These are phyloP conservation scores for Brachionichthys hirsutus DNA, from an alignment of 2,113 vertebrate genomes.

Conservation along the genomic window DNA sequence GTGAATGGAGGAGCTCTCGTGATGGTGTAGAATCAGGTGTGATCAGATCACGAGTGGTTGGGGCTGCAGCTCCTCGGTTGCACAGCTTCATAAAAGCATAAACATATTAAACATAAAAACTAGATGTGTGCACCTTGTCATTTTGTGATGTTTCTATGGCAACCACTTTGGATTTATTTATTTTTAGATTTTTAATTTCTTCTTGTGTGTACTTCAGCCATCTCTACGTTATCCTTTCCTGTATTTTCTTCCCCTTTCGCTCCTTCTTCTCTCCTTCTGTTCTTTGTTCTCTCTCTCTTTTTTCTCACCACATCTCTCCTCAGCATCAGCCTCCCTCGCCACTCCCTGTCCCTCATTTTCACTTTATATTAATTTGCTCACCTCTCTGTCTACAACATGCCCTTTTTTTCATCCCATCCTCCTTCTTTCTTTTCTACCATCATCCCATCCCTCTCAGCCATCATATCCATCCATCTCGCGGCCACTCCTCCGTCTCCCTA, in stretches of 20 bases:
- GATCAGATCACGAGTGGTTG: slow-evolving; percentile 6
- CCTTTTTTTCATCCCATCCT: slow-evolving; percentile 4
- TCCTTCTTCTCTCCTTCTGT: slow-evolving; percentile 3
- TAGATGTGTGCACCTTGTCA: too few species aligned
- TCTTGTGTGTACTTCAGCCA: not conserved
- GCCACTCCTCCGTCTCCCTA: slow-evolving; percentile 11
- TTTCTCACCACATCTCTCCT: slow-evolving; percentile 5
- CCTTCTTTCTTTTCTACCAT: not conserved
- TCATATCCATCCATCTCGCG: not conserved
- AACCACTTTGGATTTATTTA: too few species aligned
- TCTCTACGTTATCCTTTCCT: not conserved
- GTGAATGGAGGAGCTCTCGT: slow-evolving; percentile 9
- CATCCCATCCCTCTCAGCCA: slow-evolving; percentile 1
- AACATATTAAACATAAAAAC: too few species aligned
- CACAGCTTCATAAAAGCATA: too few species aligned
- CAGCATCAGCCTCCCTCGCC: too few species aligned
- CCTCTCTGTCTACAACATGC: slow-evolving; percentile 7
- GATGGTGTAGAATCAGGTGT: slow-evolving; percentile 7
- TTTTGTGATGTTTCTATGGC: too few species aligned
- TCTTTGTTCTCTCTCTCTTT: slow-evolving; percentile 19
- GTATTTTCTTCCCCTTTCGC: not conserved
- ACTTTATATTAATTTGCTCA: not conserved
- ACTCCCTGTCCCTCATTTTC: slow-evolving; percentile 4
- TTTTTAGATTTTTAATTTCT: too few species aligned
- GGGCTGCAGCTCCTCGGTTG: not conserved